Conservation (phyloP, 2,797 vertebrate genomes). For the Gouania willdenowi region DNA sequence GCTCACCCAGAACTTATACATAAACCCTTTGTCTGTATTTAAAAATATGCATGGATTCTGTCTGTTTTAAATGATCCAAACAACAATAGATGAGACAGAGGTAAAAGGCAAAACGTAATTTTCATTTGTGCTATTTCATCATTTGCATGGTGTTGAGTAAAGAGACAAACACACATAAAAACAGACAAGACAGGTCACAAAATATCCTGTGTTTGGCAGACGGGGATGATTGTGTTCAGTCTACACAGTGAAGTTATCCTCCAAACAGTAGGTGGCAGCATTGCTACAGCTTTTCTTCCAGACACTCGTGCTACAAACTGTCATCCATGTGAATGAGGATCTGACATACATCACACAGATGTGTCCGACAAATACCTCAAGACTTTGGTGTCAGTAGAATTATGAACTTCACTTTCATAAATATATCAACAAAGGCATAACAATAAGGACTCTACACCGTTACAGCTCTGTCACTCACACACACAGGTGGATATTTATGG, state of each 20-base stretch:
- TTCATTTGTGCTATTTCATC: conserved; percentile 58
- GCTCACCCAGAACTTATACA: conserved; percentile 23
- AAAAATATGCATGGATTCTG: conserved; percentile 18
- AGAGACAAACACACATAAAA: conserved; percentile 18
- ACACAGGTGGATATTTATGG: too few relatives aligned
- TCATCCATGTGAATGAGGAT: conserved; percentile 20
- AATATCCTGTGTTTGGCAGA: conserved; percentile 26
- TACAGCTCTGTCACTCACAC: too few relatives aligned
- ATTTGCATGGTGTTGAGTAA: conserved; percentile 48
- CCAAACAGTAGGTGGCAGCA: conserved; percentile 76
- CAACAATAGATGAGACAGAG: conserved; percentile 52
- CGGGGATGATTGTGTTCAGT: conserved; percentile 41
- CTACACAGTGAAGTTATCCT: conserved; percentile 1
- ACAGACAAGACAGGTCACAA: conserved; percentile 13
- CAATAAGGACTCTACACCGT: too few relatives aligned
- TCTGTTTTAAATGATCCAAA: conserved; percentile 45
- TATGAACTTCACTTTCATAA: conserved; percentile 18
- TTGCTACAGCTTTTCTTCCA: conserved; percentile 52
- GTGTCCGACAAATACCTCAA: conserved; percentile 20
- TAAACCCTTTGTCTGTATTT: conserved; percentile 28
- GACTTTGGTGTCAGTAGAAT: conserved; percentile 23
- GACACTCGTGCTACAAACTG: background rate
- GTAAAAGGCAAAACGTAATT: conserved; percentile 57
- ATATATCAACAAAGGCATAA: conserved; percentile 15
- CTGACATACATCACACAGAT: conserved; percentile 42